Percentiles rank a stretch among this genome's conserved stretches.
Conservation (phyloP, 2,888 invertebrate genomes). For the Lapara coniferarum region DNA sequence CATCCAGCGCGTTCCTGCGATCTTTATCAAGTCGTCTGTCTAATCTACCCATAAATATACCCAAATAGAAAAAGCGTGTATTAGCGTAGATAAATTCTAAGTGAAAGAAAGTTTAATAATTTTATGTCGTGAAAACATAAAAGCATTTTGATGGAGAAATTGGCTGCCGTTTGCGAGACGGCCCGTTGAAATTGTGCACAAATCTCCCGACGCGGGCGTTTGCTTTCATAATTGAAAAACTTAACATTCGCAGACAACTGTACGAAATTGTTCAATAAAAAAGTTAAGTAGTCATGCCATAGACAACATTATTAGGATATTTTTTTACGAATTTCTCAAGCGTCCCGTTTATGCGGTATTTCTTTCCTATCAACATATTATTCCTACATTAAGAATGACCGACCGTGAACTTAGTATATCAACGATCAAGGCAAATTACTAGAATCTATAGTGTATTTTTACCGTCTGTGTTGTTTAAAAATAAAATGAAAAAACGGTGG, state of each 20-base stretch:
- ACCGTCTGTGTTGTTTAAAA: neutral
- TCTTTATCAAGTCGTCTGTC: no score
- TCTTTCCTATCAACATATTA: no score
- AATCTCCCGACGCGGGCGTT: slow-evolving; percentile 5
- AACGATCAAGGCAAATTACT: neutral
- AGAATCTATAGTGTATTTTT: neutral
- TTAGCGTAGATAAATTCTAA: neutral
- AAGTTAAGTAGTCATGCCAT: neutral
- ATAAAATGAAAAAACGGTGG: neutral
- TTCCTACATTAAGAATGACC: no score
- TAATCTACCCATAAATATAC: no score
- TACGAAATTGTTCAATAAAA: neutral
- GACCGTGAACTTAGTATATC: no score
- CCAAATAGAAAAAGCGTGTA: no score
- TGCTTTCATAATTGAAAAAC: slow-evolving; percentile 18
- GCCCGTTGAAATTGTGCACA: slow-evolving; percentile 1
- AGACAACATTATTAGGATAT: neutral
- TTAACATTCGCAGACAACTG: slow-evolving; percentile 15
- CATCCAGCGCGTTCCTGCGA: no score
- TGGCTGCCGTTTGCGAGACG: neutral
- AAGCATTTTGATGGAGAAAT: slow-evolving; percentile 17
- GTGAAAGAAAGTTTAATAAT: slow-evolving; percentile 14
- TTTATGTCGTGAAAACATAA: slow-evolving; percentile 15
- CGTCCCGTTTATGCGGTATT: no score
- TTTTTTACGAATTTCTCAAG: neutral